These are phyloP conservation scores for Gastrophysa polygoni DNA, from an alignment of 2,888 invertebrate genomes.

Conservation along the genomic window DNA sequence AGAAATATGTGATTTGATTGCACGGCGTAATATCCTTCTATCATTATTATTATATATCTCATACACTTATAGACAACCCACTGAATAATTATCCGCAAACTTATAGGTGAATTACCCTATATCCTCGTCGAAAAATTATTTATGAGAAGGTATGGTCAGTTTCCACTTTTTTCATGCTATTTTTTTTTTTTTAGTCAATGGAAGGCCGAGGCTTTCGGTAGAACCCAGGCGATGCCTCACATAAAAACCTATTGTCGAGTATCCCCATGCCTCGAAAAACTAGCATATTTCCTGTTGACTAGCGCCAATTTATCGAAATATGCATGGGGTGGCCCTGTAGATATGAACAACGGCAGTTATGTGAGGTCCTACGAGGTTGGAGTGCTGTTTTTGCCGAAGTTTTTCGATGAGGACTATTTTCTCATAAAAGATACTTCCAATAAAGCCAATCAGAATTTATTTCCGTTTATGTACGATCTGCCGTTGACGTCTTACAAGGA, in stretches of 20 bases:
- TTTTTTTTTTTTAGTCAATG: conserved; percentile 71
- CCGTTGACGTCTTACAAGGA: conserved; percentile 74
- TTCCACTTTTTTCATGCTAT: neutral
- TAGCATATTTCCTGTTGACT: conserved; percentile 86
- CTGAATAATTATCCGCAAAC: too few relatives aligned
- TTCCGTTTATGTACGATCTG: conserved; percentile 82
- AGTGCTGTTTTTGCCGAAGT: conserved; percentile 83
- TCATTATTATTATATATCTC: too few relatives aligned
- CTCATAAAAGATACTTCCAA: conserved; percentile 46
- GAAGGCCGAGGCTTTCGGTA: conserved; percentile 71
- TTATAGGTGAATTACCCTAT: too few relatives aligned
- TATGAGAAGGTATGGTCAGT: too few relatives aligned
- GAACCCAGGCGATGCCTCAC: conserved; percentile 92
- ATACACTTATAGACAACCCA: too few relatives aligned
- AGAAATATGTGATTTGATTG: too few relatives aligned
- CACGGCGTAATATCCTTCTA: too few relatives aligned
- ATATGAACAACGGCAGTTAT: conserved; percentile 55
- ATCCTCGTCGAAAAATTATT: too few relatives aligned
- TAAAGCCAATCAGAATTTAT: conserved; percentile 50
- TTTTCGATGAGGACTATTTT: conserved; percentile 71
- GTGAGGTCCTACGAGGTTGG: conserved; percentile 92
- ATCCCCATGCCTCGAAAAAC: conserved; percentile 68
- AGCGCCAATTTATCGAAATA: conserved; percentile 97
- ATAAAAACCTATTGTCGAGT: conserved; percentile 88
- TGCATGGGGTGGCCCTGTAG: conserved; percentile 87